Evolutionary conservation across 2,888 invertebrate species (phyloP).

Genomic region (Pherbina coryleti): DNA sequence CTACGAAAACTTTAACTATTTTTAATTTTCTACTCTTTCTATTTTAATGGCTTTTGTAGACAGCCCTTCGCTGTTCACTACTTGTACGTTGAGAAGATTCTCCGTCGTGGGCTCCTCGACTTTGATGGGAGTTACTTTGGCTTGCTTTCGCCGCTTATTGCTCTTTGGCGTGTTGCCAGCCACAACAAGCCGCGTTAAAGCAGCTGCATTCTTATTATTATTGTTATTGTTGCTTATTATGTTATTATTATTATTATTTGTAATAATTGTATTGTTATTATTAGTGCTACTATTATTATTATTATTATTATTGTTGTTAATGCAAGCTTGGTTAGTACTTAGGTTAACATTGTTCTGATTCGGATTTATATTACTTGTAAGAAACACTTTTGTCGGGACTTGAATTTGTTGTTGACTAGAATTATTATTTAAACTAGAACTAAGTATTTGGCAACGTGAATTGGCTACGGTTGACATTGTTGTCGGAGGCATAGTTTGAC

Average conservation of each 20-base stretch:
- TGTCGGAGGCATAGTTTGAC: constrained; percentile 36
- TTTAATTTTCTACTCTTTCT: constrained; percentile 58
- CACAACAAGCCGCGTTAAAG: constrained; percentile 31
- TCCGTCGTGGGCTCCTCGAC: constrained; percentile 39
- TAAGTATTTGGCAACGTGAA: constrained; percentile 61
- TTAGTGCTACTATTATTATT: constrained; percentile 50
- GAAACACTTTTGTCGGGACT: constrained; percentile 53
- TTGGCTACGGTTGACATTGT: constrained; percentile 32
- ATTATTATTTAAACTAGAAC: constrained; percentile 56
- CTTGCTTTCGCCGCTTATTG: constrained; percentile 55
- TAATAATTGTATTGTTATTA: constrained; percentile 49
- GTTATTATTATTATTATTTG: constrained; percentile 46
- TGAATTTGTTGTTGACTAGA: constrained; percentile 57
- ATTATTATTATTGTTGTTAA: constrained; percentile 54
- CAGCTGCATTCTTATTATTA: constrained; percentile 51
- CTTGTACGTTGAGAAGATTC: constrained; percentile 54
- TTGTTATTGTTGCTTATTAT: constrained; percentile 47
- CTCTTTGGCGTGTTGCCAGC: constrained; percentile 24
- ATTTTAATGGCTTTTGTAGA: constrained; percentile 60
- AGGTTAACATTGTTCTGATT: constrained; percentile 38
- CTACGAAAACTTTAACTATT: neutral
- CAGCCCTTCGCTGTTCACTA: constrained; percentile 53
- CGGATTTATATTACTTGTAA: constrained; percentile 42
- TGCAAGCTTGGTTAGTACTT: constrained; percentile 50
- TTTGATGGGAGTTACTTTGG: constrained; percentile 47